Base-by-base conservation (phyloP, 1,140 invertebrate species). In the Heliconius eleuchia region DNA sequence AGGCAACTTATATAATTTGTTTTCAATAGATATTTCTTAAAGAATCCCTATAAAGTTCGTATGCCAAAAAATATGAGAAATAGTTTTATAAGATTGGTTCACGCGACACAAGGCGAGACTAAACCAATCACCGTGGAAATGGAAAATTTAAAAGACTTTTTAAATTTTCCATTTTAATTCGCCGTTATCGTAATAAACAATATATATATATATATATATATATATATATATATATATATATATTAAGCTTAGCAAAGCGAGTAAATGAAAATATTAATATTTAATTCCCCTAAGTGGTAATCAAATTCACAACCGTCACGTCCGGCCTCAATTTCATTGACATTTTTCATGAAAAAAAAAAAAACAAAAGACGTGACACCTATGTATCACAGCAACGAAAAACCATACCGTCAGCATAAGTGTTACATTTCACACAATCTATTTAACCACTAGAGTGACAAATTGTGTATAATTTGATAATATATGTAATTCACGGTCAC, bases 401-500 rank as follows among this genome's bases (percentile, higher is more conserved):
- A 60, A 13, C 19, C 3, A 23, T 60, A 60, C 9, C 8, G 57
- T 66, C 60, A 66, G 60, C 60, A n/a, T n/a, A 39, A 23, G 16
- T 39, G 71, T 42, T 37, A 72, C 7, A 72, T 72, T 72, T 42
- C 8, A 39, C 71, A 72, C 18, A 39, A 8, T 73, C 1, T 73
- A 52, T 73, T 73, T 73, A 73, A 46, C 19, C 7, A 73, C 0
- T 52, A 72, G 13, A 71, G n/a, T 76, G 50, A 71, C 42, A 71
- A 76, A 50, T 37, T 52, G 27, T 13, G n/a, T 72, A 42, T 71
- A 76, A 76, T 79, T 79, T 73, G 57, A 76, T 76, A 72, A 76
- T 76, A 46, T 6, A 34, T 34, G 7, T 6, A 46, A 80, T 57
- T 73, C 74, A 76, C 4, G 74, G 78, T 73, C 66, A 46, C 27